Base-by-base conservation (phyloP, 2,113 vertebrate genomes). In the Dasyurus viverrinus region DNA sequence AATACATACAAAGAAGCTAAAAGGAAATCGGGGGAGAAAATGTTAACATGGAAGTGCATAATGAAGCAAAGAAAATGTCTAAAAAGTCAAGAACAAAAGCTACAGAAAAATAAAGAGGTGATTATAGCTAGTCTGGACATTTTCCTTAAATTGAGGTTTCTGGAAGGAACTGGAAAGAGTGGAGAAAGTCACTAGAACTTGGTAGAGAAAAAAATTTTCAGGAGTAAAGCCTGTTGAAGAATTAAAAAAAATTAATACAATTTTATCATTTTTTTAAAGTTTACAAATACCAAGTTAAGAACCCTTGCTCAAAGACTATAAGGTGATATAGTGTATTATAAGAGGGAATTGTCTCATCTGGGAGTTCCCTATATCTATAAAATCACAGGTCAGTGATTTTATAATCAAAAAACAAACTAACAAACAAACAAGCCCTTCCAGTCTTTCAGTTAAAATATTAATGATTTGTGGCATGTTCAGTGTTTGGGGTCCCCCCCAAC, bases 391-490 rank as follows among this genome's bases (percentile, higher is more conserved):
- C n/a, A 16, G 36, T n/a, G n/a, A n/a, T n/a, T n/a, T n/a, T n/a
- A n/a, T n/a, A n/a, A n/a, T n/a, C n/a, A n/a, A 95, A 19, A 54
- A 54, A 54, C 16, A 53, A 53, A 53, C 14, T 0, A 54, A 54
- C 53, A 22, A 22, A 54, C 53, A 68, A 94, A 60, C 91, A 42
- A 84, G 22, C 96, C 89, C 89, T 46, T 94, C 94, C 90, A 92
- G 89, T 24, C 25, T 2, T 93, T 94, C 90, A 57, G 90, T 60
- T 36, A 92, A 89, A 54, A 89, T 60, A 89, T 92, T 84, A 92
- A 96, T 89, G 96, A 97, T 96, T 94, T 89, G 95, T 89, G 90
- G 26, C 57, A 93, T 90, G 94, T 91, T 95, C 94, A 42, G 90
- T 26, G 93, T 96, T 96, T 89, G 89, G 30, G 96, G 94, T 94